Conservation (phyloP, 2,113 vertebrate genomes). For the Oreochromis aureus region DNA sequence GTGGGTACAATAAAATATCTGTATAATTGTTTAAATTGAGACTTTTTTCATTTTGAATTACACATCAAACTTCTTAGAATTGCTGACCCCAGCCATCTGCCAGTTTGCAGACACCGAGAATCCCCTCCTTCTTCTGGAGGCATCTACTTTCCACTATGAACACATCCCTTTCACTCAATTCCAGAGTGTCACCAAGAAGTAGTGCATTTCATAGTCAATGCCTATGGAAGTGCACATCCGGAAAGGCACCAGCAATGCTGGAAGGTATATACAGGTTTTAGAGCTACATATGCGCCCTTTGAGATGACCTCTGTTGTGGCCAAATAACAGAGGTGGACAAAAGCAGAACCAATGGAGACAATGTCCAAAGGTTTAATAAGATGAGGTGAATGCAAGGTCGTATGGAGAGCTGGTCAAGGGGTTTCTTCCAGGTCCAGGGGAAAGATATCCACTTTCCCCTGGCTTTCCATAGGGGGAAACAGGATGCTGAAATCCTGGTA, state of each 20-base stretch:
- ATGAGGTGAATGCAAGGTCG: neutral
- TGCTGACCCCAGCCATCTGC: neutral
- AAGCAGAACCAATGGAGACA: neutral
- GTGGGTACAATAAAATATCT: neutral
- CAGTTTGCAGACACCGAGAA: neutral
- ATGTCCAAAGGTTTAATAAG: neutral
- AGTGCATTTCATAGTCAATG: neutral
- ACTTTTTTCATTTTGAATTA: neutral
- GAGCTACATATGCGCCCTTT: neutral
- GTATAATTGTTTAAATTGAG: neutral
- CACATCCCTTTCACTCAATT: neutral
- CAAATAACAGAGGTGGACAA: neutral
- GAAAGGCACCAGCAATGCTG: neutral
- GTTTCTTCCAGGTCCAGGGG: neutral
- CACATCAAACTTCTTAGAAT: neutral
- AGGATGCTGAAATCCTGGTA: neutral
- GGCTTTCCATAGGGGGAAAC: neutral
- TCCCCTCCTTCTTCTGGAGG: neutral
- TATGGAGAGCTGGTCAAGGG: neutral
- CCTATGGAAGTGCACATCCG: neutral
- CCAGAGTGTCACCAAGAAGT: neutral
- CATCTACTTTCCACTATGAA: neutral
- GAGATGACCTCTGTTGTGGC: neutral
- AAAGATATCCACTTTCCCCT: neutral
- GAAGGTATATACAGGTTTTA: neutral